Percentiles rank a stretch among this genome's conserved stretches.
Conservation (phyloP, 2,113 vertebrate genomes). For the Bubalus kerabau region DNA sequence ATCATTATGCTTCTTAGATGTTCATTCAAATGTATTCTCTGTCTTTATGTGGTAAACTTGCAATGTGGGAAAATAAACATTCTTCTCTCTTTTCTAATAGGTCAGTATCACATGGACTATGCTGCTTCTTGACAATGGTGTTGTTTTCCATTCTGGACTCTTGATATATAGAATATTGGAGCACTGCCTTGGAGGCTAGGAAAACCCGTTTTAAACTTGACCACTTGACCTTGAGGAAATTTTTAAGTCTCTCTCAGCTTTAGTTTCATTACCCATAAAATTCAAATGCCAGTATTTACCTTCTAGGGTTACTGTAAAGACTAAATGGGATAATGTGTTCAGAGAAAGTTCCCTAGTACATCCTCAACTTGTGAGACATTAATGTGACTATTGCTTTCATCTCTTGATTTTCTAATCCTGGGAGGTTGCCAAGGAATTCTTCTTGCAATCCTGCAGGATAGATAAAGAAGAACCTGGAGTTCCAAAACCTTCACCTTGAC, state of each 20-base stretch:
- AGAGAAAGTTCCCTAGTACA: too few relatives aligned
- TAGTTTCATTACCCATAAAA: conserved; percentile 8
- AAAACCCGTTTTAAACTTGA: not conserved
- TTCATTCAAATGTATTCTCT: not conserved
- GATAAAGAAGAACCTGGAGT: not conserved
- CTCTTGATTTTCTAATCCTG: not conserved
- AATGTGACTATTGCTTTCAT: accelerated
- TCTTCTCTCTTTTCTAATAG: not conserved
- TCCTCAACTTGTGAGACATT: not conserved
- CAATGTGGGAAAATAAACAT: not conserved
- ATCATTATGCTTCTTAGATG: not conserved
- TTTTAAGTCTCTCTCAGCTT: not conserved
- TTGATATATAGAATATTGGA: not conserved
- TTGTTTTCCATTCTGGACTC: not conserved
- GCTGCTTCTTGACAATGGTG: not conserved
- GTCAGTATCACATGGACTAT: not conserved
- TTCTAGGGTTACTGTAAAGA: not conserved
- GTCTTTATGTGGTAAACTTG: not conserved
- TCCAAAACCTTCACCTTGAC: not conserved
- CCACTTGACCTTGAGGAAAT: not conserved
- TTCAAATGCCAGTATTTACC: not conserved
- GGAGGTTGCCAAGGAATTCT: not conserved
- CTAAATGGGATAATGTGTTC: not conserved
- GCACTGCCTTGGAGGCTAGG: not conserved
- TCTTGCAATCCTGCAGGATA: not conserved